Evolutionary conservation across 2,888 invertebrate species (phyloP).

Genomic region (Pterostichus niger): DNA sequence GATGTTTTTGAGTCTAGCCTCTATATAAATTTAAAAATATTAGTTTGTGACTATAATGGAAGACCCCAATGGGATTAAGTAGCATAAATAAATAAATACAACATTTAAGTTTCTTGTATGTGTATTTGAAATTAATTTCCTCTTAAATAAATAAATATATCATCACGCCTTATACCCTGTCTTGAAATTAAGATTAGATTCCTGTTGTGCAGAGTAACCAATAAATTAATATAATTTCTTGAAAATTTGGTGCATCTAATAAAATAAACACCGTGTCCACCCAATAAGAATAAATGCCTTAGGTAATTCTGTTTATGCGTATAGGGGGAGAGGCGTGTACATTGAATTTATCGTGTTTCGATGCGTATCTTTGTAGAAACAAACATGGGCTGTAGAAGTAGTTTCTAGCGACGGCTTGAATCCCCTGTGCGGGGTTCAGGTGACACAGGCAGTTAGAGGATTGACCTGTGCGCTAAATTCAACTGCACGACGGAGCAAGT

Average conservation of each 20-base stretch:
- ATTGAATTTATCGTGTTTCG: conserved; percentile 19
- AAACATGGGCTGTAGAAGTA: not conserved
- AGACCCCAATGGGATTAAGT: no score
- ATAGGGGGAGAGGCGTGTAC: not conserved
- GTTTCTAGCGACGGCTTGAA: not conserved
- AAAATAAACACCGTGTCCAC: not conserved
- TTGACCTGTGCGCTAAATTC: conserved; percentile 33
- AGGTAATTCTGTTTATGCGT: conserved; percentile 14
- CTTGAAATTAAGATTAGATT: no score
- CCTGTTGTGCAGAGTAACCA: no score
- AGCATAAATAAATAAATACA: no score
- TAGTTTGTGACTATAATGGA: no score
- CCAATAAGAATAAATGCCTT: conserved; percentile 3
- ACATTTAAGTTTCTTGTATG: no score
- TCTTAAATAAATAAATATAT: no score
- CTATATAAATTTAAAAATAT: no score
- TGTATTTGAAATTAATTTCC: no score
- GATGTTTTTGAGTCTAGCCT: no score
- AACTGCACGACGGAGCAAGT: not conserved
- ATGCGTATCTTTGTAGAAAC: conserved; percentile 10
- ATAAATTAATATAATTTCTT: no score
- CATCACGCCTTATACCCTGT: no score
- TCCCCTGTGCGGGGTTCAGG: conserved; percentile 1
- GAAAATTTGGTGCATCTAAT: not conserved
- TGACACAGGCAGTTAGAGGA: conserved; percentile 30